phyloP scores from a whole-genome alignment of 92 coral and sea anemone genomes.

The Muricea muricata region DNA sequence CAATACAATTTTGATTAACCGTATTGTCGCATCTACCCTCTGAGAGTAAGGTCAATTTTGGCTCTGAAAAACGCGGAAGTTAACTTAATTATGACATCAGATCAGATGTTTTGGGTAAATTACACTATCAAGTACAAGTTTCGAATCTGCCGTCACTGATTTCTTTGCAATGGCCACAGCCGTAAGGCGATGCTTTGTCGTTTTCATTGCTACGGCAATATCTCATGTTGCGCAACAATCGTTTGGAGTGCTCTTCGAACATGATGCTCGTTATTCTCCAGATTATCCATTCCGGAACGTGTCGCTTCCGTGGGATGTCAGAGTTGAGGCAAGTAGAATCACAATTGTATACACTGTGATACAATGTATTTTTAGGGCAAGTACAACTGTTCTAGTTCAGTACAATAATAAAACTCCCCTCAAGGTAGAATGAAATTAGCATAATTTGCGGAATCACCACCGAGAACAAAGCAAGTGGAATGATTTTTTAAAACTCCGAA shows the following conservation, averaged over 20 bases:
- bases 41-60: background rate
- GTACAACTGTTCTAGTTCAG: too few species aligned
- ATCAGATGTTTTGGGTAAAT: background rate
- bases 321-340: conserved; percentile 23
- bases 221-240: background rate
- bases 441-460: background rate
- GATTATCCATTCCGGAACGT: conserved; percentile 21
- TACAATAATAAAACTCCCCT: too few species aligned
- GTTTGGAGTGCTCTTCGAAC: background rate
- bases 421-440: background rate
- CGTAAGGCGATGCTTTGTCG: background rate
- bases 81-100: background rate
- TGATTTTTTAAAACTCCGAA: background rate
- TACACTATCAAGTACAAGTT: too few species aligned
- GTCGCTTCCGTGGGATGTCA: conserved; percentile 9
- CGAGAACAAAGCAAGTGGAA: too few species aligned
- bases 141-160: too few species aligned
- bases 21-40: too few species aligned
- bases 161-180: background rate
- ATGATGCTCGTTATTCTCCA: background rate
- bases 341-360: too few species aligned
- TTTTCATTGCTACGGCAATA: background rate
- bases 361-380: too few species aligned
- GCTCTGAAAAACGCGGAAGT: background rate
- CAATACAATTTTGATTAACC: too few species aligned